Evolutionary conservation across 2,797 vertebrate genomes (phyloP).

Genomic region (Glossophaga mutica): DNA sequence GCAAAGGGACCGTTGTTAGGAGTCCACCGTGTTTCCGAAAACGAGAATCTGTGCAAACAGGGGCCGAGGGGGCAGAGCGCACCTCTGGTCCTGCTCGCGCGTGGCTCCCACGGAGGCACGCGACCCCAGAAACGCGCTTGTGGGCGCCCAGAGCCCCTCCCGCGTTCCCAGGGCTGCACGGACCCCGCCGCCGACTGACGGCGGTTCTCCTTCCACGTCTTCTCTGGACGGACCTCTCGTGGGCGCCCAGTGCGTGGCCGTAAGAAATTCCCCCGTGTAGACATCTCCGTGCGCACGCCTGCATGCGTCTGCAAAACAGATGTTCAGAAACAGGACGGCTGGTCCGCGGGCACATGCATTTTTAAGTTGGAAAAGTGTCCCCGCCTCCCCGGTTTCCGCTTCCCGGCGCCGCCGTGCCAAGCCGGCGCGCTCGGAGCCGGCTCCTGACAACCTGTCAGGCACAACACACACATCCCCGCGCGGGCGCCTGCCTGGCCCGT

Average conservation of each 20-base stretch:
- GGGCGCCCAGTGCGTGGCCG: neutral
- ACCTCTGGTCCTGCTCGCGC: neutral
- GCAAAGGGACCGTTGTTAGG: neutral
- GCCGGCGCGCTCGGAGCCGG: slow-evolving; percentile 30
- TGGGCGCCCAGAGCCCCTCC: slow-evolving; percentile 28
- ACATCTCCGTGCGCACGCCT: neutral
- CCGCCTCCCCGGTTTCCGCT: neutral
- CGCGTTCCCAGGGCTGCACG: neutral
- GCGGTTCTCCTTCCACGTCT: neutral
- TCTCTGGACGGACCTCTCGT: slow-evolving; percentile 23
- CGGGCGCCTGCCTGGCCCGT: neutral
- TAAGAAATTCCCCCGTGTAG: neutral
- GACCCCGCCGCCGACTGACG: neutral
- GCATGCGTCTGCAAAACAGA: neutral
- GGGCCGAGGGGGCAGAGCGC: neutral
- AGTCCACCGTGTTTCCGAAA: neutral
- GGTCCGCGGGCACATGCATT: slow-evolving; percentile 42
- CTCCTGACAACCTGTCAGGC: slow-evolving; percentile 54
- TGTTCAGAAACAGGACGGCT: slow-evolving; percentile 17
- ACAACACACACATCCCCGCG: slow-evolving; percentile 45
- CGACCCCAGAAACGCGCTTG: slow-evolving; percentile 43
- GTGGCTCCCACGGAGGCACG: neutral
- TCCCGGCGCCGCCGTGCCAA: slow-evolving; percentile 39
- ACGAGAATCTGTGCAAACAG: slow-evolving; percentile 41
- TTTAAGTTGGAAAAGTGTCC: slow-evolving; percentile 23